These are phyloP conservation scores for Xanthorhoe spadicearia DNA, from an alignment of 2,888 invertebrate species.

Conservation along the genomic window DNA sequence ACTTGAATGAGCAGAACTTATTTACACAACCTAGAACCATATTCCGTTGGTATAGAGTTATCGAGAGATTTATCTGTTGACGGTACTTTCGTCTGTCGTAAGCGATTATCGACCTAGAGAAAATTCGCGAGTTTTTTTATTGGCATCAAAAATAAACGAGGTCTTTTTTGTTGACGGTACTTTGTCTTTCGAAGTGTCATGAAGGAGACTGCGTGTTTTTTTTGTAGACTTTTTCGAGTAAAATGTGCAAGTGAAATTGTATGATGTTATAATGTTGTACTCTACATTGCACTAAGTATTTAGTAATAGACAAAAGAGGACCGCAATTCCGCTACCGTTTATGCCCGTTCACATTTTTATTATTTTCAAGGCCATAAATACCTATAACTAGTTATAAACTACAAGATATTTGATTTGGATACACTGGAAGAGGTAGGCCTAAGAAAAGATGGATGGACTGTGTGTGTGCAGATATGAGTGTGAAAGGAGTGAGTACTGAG, in stretches of 20 bases:
- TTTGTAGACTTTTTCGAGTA: not conserved
- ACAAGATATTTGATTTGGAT: too few species aligned
- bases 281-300: too few species aligned
- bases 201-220: not conserved
- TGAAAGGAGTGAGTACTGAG: too few species aligned
- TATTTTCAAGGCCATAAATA: too few species aligned
- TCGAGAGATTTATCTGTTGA: slow-evolving; percentile 14
- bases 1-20: slow-evolving; percentile 36
- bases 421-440: too few species aligned
- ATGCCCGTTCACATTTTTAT: too few species aligned
- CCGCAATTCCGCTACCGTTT: too few species aligned
- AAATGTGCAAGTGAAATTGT: too few species aligned
- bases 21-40: slow-evolving; percentile 30
- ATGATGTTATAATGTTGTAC: not conserved
- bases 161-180: slow-evolving; percentile 29
- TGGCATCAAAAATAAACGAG: slow-evolving; percentile 5
- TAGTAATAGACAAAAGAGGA: too few species aligned
- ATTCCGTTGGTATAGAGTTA: slow-evolving; percentile 18
- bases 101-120: slow-evolving; percentile 7
- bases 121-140: slow-evolving; percentile 1
- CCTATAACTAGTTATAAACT: too few species aligned
- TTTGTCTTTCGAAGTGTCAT: slow-evolving; percentile 20
- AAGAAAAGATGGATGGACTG: too few species aligned
- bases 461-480: too few species aligned
- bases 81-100: slow-evolving; percentile 29